phyloP scores from a whole-genome alignment of 2,888 invertebrate genomes.

The Monopis laevigella region DNA sequence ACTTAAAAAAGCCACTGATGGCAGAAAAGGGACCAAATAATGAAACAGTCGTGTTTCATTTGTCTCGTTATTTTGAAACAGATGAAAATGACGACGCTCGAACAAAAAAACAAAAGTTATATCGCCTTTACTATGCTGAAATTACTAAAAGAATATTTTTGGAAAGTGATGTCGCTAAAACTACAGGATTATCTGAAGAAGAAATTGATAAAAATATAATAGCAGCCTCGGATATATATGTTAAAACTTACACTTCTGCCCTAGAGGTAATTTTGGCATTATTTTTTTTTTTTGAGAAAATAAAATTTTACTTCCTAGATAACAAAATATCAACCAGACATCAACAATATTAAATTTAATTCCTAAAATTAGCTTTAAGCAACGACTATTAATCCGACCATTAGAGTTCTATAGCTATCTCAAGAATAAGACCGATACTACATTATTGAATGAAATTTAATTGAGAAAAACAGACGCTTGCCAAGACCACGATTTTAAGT shows the following conservation, averaged over 20 bases:
- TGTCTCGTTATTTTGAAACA: slow-evolving; percentile 21
- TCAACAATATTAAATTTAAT: too few species aligned
- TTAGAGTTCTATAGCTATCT: too few species aligned
- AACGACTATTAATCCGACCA: too few species aligned
- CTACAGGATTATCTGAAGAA: slow-evolving; percentile 34
- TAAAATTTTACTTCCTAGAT: not conserved
- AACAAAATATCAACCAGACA: too few species aligned
- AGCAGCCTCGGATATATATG: slow-evolving; percentile 50
- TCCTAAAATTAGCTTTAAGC: too few species aligned
- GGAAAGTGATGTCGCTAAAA: slow-evolving; percentile 34
- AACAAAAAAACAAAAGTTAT: slow-evolving; percentile 28
- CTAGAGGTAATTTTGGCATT: slow-evolving; percentile 53
- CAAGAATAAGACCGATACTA: too few species aligned
- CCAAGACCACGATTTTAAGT: too few species aligned
- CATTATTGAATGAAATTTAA: too few species aligned
- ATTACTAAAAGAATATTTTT: slow-evolving; percentile 49
- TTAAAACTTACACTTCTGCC: slow-evolving; percentile 59
- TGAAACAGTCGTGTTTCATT: too few species aligned
- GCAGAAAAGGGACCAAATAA: too few species aligned
- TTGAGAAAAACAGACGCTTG: too few species aligned
- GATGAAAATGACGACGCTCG: slow-evolving; percentile 29
- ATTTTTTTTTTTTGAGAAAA: not conserved
- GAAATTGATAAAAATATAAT: slow-evolving; percentile 51
- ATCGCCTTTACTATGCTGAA: slow-evolving; percentile 45
- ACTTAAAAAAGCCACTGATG: too few species aligned